phyloP scores from a whole-genome alignment of 2,797 vertebrate species.

The Botia almorhae region DNA sequence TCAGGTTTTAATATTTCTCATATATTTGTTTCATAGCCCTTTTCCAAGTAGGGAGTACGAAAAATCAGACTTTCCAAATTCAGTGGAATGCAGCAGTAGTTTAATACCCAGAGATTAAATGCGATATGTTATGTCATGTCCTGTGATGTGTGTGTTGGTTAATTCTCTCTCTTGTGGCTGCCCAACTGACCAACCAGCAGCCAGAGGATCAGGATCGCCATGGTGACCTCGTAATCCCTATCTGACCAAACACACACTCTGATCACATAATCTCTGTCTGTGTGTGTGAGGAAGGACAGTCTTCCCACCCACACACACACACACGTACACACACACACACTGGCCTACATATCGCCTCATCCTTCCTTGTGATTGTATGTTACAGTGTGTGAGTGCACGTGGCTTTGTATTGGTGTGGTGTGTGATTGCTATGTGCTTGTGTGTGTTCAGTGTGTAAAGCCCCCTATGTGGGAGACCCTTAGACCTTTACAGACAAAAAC shows the following conservation, averaged over 20 bases:
- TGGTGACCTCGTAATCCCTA: constrained; percentile 37
- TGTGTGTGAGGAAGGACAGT: constrained; percentile 9
- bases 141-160: constrained; percentile 35
- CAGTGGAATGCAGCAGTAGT: not conserved
- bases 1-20: not conserved
- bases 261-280: not conserved
- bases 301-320: constrained; percentile 11
- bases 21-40: not conserved
- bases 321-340: constrained; percentile 29
- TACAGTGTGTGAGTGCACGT: not conserved
- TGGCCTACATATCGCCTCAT: not conserved
- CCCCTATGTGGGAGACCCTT: constrained; percentile 14
- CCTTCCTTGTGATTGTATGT: not conserved
- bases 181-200: constrained; percentile 71
- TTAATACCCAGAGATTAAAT: constrained; percentile 2
- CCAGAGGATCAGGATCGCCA: constrained; percentile 66
- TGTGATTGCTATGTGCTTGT: constrained; percentile 23
- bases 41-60: not conserved
- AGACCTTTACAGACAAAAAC: constrained; percentile 56
- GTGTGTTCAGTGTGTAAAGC: constrained; percentile 31
- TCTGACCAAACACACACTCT: constrained; percentile 30
- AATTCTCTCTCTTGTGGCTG: constrained; percentile 57
- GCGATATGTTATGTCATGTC: constrained; percentile 1
- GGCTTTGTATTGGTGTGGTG: constrained; percentile 16
- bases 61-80: not conserved